Percentiles rank a stretch among this genome's conserved stretches.
phyloP scores from a whole-genome alignment of 2,888 invertebrate genomes.

The Ariolimax columbianus region DNA sequence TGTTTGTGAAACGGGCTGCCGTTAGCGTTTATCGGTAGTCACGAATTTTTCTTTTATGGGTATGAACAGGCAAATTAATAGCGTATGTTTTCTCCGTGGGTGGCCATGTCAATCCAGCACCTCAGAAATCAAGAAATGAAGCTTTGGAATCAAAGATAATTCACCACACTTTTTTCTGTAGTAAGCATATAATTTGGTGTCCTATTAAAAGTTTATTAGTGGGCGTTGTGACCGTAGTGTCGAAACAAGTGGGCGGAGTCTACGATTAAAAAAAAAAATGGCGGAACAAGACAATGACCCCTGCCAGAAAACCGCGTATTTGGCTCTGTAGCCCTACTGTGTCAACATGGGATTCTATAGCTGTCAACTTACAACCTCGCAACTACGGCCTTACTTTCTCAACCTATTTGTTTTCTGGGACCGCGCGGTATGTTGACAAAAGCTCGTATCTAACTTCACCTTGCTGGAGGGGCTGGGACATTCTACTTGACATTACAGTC shows the following conservation, averaged over 20 bases:
- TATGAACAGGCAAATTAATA: neutral
- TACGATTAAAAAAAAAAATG: neutral
- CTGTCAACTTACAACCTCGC: neutral
- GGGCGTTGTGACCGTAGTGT: conserved; percentile 12
- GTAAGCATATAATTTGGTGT: neutral
- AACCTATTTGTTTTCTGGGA: neutral
- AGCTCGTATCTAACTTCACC: conserved; percentile 17
- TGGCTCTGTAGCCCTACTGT: conserved; percentile 5
- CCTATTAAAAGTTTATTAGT: conserved; percentile 12
- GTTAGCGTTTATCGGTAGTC: neutral
- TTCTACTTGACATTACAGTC: conserved; percentile 18
- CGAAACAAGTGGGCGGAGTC: conserved; percentile 27
- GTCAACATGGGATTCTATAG: conserved; percentile 1
- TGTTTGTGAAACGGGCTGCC: neutral
- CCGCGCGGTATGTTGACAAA: neutral
- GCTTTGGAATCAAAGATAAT: conserved; percentile 11
- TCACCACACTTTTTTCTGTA: conserved; percentile 10
- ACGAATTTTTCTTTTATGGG: neutral
- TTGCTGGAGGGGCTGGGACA: conserved; percentile 7
- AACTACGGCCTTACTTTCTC: conserved; percentile 3
- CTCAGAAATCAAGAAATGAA: conserved; percentile 6
- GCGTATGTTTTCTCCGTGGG: neutral
- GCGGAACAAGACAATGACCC: neutral
- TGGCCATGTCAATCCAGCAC: neutral
- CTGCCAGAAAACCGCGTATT: neutral